Evolutionary conservation across 2,888 invertebrate genomes (phyloP).

Genomic region (Eudemis profundana): DNA sequence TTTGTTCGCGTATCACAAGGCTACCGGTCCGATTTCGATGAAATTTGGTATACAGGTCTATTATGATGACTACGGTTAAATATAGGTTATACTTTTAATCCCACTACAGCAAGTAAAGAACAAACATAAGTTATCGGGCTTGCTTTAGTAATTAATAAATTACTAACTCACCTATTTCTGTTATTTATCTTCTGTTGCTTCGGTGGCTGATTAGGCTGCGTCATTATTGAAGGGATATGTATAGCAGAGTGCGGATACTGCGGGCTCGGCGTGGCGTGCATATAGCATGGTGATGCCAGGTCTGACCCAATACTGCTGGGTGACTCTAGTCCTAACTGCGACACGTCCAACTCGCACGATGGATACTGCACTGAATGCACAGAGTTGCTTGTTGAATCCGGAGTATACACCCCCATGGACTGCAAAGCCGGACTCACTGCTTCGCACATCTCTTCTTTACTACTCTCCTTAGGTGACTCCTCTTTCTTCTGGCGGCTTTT

Average conservation of each 20-base stretch:
- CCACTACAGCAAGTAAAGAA: no score
- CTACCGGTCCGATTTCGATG: no score
- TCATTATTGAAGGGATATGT: constrained; percentile 82
- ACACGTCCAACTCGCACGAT: constrained; percentile 93
- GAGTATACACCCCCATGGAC: constrained; percentile 94
- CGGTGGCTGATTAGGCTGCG: constrained; percentile 78
- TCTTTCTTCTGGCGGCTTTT: constrained; percentile 78
- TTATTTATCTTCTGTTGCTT: constrained; percentile 83
- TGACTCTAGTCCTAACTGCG: constrained; percentile 93
- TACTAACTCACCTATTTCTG: constrained; percentile 73
- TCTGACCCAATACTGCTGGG: constrained; percentile 95
- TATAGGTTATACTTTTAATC: no score
- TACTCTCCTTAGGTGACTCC: constrained; percentile 70
- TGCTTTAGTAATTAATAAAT: not conserved
- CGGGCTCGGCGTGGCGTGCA: constrained; percentile 81
- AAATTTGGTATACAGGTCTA: no score
- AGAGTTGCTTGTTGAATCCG: constrained; percentile 93
- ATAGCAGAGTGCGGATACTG: constrained; percentile 86
- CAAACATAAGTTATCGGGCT: no score
- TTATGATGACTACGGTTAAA: no score
- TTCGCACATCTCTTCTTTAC: constrained; percentile 78
- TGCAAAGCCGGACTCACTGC: constrained; percentile 87
- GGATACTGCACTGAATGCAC: constrained; percentile 92
- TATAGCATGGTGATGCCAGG: constrained; percentile 91
- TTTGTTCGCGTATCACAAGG: no score